A percentile compares a stretch with the other conserved stretches of the same genome.
Evolutionary conservation across 1,140 invertebrate genomes (phyloP).

Genomic region (Oncopeltus fasciatus): DNA sequence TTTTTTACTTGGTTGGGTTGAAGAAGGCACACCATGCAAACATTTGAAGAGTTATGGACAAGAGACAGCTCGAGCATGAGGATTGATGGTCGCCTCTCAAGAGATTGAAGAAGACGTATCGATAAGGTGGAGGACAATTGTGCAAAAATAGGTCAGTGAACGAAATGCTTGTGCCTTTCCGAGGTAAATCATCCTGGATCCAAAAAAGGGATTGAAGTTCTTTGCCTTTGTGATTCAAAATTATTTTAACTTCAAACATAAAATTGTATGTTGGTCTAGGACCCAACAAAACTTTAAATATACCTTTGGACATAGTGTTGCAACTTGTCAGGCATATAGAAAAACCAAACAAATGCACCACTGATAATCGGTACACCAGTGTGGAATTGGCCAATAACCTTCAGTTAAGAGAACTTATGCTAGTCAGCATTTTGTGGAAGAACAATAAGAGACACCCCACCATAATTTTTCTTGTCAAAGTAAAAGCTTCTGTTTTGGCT

Average conservation of each 20-base stretch:
- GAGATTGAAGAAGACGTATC: too few species aligned
- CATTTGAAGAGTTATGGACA: too few species aligned
- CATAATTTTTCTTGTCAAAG: neutral
- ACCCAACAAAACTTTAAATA: neutral
- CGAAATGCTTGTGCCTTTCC: too few species aligned
- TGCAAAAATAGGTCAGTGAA: neutral
- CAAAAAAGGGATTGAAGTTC: neutral
- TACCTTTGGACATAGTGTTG: neutral
- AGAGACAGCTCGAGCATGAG: too few species aligned
- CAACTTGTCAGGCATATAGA: neutral
- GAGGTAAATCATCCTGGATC: neutral
- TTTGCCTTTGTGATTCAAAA: neutral
- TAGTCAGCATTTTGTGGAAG: neutral
- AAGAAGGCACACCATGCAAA: too few species aligned
- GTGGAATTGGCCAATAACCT: too few species aligned
- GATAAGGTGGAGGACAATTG: too few species aligned
- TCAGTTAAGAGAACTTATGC: neutral
- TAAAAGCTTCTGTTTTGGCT: neutral
- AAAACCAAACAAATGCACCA: neutral
- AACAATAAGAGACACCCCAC: neutral
- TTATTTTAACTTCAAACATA: neutral
- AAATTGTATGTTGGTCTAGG: neutral
- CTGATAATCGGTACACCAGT: neutral
- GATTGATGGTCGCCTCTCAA: too few species aligned
- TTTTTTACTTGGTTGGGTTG: too few species aligned